Evolutionary conservation across 2,888 invertebrate species (phyloP).

Genomic region (Apoderus coryli): DNA sequence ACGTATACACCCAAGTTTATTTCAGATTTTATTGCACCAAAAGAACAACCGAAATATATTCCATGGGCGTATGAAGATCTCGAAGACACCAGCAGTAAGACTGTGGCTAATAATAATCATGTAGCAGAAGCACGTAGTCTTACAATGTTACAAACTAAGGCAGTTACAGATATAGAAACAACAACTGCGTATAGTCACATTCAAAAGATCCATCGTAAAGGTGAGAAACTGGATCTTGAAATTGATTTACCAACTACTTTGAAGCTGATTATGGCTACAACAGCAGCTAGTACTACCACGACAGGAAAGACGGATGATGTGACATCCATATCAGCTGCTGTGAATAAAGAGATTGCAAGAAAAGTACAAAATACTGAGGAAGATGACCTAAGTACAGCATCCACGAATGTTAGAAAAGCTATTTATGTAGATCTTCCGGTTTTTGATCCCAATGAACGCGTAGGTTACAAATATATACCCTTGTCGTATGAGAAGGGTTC

Average conservation of each 20-base stretch:
- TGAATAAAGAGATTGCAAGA: slow-evolving; percentile 12
- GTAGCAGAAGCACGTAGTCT: slow-evolving; percentile 13
- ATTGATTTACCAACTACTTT: slow-evolving; percentile 11
- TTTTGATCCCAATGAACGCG: slow-evolving; percentile 24
- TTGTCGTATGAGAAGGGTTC: too few relatives aligned
- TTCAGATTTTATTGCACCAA: slow-evolving; percentile 28
- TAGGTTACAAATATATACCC: slow-evolving; percentile 29
- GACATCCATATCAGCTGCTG: slow-evolving; percentile 4
- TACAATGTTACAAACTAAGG: too few relatives aligned
- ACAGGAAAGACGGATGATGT: slow-evolving; percentile 9
- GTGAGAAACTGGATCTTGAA: slow-evolving; percentile 7
- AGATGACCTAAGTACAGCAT: slow-evolving; percentile 11
- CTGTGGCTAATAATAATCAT: too few relatives aligned
- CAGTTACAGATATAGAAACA: slow-evolving; percentile 9
- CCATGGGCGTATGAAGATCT: slow-evolving; percentile 28
- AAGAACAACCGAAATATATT: slow-evolving; percentile 25
- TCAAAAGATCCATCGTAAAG: slow-evolving; percentile 27
- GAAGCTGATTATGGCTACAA: slow-evolving; percentile 1
- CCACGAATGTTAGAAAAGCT: slow-evolving; percentile 20
- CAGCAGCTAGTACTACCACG: slow-evolving; percentile 7
- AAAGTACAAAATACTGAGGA: slow-evolving; percentile 11
- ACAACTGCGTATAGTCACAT: slow-evolving; percentile 27
- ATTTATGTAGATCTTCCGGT: slow-evolving; percentile 31
- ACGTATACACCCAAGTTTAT: slow-evolving; percentile 62
- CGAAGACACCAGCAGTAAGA: slow-evolving; percentile 7